These are phyloP conservation scores for Cataglyphis albicans DNA, from an alignment of 2,888 invertebrate species.

Conservation along the genomic window DNA sequence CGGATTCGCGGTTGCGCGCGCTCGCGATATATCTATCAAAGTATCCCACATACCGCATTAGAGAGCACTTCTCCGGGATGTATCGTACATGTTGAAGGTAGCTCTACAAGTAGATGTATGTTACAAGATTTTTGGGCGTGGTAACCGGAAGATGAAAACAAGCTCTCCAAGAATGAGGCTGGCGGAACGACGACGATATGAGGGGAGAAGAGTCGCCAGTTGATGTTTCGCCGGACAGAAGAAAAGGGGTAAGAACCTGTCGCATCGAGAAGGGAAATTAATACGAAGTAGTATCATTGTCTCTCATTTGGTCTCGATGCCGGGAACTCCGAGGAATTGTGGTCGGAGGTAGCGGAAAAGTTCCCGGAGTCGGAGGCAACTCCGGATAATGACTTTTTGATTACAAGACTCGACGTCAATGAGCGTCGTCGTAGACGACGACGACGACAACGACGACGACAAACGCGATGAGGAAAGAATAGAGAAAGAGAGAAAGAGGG, in stretches of 20 bases:
- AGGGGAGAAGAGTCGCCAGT: constrained; percentile 46
- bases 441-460: constrained; percentile 44
- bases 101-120: constrained; percentile 40
- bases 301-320: constrained; percentile 70
- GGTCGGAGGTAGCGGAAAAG: constrained; percentile 70
- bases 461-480: constrained; percentile 47
- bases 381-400: constrained; percentile 82
- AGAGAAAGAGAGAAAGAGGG: constrained; percentile 25
- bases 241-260: constrained; percentile 52
- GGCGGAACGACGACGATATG: constrained; percentile 44
- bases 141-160: constrained; percentile 77
- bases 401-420: constrained; percentile 76
- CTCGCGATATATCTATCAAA: constrained; percentile 44
- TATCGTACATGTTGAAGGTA: constrained; percentile 23
- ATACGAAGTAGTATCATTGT: constrained; percentile 81
- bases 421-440: constrained; percentile 56
- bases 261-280: constrained; percentile 77
- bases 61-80: constrained; percentile 6
- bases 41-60: constrained; percentile 38
- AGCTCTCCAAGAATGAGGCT: constrained; percentile 76
- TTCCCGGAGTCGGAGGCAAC: constrained; percentile 68
- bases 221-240: constrained; percentile 31
- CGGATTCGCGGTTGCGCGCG: constrained; percentile 31
- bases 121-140: constrained; percentile 61
- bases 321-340: constrained; percentile 73